Evolutionary conservation across 2,113 vertebrate genomes (phyloP), one percentile per base, ranked within the genome.

Genomic region (Mesembrinibis cayennensis): DNA sequence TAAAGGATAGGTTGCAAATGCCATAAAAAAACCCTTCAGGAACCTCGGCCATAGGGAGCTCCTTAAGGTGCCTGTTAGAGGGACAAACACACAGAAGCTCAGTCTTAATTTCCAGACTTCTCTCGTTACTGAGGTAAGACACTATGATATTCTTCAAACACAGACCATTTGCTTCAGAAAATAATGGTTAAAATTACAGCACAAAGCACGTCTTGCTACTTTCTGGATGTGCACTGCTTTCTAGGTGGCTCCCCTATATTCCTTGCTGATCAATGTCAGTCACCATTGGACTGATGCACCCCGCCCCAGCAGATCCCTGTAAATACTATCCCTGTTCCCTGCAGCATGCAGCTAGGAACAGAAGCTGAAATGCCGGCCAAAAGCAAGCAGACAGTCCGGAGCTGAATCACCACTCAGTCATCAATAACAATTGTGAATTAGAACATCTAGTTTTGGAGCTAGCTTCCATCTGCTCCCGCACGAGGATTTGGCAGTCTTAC

Each of bases 401-500:
- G 53, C 66, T 91, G 95, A 90, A 90, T 82, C 93, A 91, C n/a
- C 47, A 9, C 19, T 67, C 26, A 45, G 45, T 17, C 32, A 3
- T 50, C 93, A 85, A 29, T 58, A 36, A 69, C 1, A 11, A 16
- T 4, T 72, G 78, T 30, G 50, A 84, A 55, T 49, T 11, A 65
- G 69, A 72, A 59, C 52, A 58, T 19, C 13, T 10, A 49, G 4
- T 13, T 30, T 52, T 27, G 62, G n/a, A 74, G 82, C 66, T 3
- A 19, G 34, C 38, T 83, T 89, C 87, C 78, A 36, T 4, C 47
- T 82, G 72, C 85, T 89, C 80, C 86, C 97, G 98, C 80, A 98
- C 93, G 93, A 98, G 95, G 45, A 21, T 89, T 47, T 10, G 2
- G 21, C 3, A 1, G 15, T 4, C 58, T 96, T 38, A 99, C 99